Conservation (phyloP, 37 sponge, comb jelly and placozoan genomes). For the Chondrosia reniformis region DNA sequence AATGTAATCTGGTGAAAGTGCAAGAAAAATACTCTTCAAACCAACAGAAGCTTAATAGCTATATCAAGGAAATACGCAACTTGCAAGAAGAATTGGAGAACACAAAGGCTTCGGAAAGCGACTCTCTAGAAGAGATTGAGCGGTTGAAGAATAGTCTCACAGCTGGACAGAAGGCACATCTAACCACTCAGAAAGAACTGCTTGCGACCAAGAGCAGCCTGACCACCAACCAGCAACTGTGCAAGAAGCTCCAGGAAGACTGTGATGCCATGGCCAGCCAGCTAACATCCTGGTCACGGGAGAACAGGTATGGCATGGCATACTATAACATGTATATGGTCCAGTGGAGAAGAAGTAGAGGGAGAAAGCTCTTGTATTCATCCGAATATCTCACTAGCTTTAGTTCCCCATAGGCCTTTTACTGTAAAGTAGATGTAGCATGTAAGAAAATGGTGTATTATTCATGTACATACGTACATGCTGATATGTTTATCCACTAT, state of each 20-base stretch:
- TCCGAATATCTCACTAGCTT: no score
- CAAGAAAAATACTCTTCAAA: no score
- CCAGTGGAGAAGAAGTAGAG: no score
- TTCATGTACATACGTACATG: no score
- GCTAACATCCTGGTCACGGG: slow-evolving; percentile 4
- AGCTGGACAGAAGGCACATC: slow-evolving; percentile 8
- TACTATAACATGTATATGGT: no score
- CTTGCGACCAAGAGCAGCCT: background rate
- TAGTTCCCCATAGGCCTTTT: no score
- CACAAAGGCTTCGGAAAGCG: background rate
- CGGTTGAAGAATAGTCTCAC: slow-evolving; percentile 13
- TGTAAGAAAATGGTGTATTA: no score
- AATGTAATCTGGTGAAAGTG: no score
- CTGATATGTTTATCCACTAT: no score
- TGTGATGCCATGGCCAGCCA: slow-evolving; percentile 17
- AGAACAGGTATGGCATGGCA: background rate
- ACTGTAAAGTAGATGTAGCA: no score
- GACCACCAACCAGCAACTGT: slow-evolving; percentile 2
- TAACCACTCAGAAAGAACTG: slow-evolving; percentile 18
- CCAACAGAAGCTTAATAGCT: background rate
- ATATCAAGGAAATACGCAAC: background rate
- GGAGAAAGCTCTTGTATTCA: no score
- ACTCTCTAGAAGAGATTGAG: slow-evolving; percentile 6
- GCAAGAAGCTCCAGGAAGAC: background rate
- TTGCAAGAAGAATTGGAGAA: slow-evolving; percentile 9